These are phyloP conservation scores for Bombyx mandarina DNA, from an alignment of 1,140 invertebrate genomes.

Conservation along the genomic window DNA sequence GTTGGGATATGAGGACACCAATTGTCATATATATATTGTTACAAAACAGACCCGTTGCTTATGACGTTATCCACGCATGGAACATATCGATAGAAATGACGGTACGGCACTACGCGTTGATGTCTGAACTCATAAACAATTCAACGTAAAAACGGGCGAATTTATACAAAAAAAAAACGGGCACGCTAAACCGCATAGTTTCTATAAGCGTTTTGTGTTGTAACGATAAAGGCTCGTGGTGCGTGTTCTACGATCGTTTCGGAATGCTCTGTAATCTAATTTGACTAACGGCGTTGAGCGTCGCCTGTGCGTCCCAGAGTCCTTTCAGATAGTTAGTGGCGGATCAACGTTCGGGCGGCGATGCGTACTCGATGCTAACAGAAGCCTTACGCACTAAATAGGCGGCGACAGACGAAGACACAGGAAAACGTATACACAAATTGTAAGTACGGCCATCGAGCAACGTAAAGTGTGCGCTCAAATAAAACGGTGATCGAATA, in stretches of 20 bases:
- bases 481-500: too few relatives aligned
- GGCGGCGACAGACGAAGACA: constrained; percentile 12
- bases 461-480: not conserved
- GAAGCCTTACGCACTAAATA: not conserved
- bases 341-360: constrained; percentile 19
- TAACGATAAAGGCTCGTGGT: not conserved
- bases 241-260: constrained; percentile 2
- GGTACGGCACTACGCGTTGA: too few relatives aligned
- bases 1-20: too few relatives aligned
- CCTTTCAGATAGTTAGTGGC: constrained; percentile 31
- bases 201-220: not conserved
- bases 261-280: not conserved
- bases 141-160: too few relatives aligned
- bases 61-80: too few relatives aligned
- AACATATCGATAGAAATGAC: too few relatives aligned
- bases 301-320: constrained; percentile 26
- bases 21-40: too few relatives aligned
- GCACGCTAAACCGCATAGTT: not conserved
- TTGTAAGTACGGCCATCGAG: constrained; percentile 1
- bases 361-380: constrained; percentile 21
- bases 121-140: too few relatives aligned
- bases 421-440: not conserved
- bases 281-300: too few relatives aligned
- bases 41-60: too few relatives aligned
- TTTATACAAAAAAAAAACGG: not conserved